These are phyloP conservation scores for Mythimna lalbum DNA, from an alignment of 2,888 invertebrate species.

Conservation along the genomic window DNA sequence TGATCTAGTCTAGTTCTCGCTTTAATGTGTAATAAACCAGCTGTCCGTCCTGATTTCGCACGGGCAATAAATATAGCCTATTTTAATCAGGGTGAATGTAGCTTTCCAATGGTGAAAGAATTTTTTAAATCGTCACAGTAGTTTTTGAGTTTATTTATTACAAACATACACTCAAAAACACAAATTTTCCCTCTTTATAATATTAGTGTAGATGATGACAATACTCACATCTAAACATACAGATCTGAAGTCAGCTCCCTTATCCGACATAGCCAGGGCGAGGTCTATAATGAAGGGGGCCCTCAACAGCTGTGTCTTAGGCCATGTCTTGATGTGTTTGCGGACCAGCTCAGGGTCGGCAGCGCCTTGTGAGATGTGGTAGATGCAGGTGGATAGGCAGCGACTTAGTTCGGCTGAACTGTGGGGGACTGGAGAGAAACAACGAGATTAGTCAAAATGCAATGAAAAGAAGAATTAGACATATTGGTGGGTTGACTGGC, in stretches of 20 bases:
- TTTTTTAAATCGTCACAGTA: no score
- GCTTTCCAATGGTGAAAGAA: no score
- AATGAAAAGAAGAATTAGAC: no score
- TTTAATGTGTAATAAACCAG: neutral
- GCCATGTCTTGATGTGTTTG: constrained; percentile 80
- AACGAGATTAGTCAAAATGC: neutral
- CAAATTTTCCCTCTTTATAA: no score
- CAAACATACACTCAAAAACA: no score
- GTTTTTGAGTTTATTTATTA: no score
- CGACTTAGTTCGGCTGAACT: constrained; percentile 80
- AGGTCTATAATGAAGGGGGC: constrained; percentile 82
- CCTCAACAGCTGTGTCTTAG: constrained; percentile 79
- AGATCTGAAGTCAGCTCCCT: constrained; percentile 79
- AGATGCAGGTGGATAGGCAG: constrained; percentile 84
- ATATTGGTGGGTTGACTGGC: no score
- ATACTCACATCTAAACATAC: constrained; percentile 78
- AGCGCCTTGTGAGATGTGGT: constrained; percentile 81
- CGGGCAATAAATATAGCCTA: no score
- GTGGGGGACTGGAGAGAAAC: constrained; percentile 72
- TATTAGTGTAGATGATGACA: no score
- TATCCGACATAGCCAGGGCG: constrained; percentile 81
- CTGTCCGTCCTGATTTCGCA: no score
- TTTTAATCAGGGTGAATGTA: no score
- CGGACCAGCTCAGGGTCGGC: constrained; percentile 79
- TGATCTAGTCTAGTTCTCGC: no score